These are phyloP conservation scores for Hemicrepidius hirtus DNA, from an alignment of 2,888 invertebrate species.

Conservation along the genomic window DNA sequence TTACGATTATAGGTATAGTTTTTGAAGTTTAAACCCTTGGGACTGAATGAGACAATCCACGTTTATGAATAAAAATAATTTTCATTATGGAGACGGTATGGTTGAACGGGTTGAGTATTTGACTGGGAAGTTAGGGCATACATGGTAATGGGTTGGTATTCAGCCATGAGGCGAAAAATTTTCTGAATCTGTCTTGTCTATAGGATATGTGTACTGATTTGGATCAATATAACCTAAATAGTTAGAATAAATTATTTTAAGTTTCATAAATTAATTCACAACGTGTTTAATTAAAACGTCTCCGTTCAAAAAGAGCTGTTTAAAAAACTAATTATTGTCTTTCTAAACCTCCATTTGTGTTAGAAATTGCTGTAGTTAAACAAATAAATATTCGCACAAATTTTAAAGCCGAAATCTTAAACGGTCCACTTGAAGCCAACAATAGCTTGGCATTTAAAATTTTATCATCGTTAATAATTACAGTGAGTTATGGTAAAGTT, in stretches of 20 bases:
- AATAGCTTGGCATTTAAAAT: constrained; percentile 44
- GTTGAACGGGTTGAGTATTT: too few species aligned
- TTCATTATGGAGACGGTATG: too few species aligned
- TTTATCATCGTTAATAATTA: constrained; percentile 52
- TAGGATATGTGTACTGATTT: too few species aligned
- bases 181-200: too few species aligned
- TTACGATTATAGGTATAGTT: too few species aligned
- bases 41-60: too few species aligned
- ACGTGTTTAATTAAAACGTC: background rate
- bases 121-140: too few species aligned
- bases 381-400: constrained; percentile 1
- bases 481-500: constrained; percentile 52
- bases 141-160: too few species aligned
- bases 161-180: too few species aligned
- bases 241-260: background rate
- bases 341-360: background rate
- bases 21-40: too few species aligned
- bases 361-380: constrained; percentile 6
- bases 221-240: too few species aligned
- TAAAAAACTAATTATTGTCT: constrained; percentile 1
- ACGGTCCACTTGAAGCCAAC: constrained; percentile 28
- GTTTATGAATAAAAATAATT: too few species aligned
- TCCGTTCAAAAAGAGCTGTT: background rate
- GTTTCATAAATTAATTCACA: background rate
- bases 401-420: constrained; percentile 13